Base-by-base conservation (phyloP, 2,888 invertebrate genomes). In the Aleiodes alternator region DNA sequence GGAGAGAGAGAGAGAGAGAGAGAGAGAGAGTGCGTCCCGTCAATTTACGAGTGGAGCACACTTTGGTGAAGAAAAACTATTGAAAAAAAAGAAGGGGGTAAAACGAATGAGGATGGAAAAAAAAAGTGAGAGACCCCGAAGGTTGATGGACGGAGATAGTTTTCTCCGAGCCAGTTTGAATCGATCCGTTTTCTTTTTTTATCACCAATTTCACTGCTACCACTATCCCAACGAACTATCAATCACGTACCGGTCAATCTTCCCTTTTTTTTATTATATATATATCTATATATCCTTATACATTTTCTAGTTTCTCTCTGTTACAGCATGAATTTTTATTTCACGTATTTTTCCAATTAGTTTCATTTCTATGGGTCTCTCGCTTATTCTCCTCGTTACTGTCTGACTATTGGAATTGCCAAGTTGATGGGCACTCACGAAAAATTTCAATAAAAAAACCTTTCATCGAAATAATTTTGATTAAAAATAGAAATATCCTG, bases 121-220 rank as follows among this genome's bases (percentile, higher is more conserved):
- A 38, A 61, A 23, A 34, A 64, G 48, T 16, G n/a, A 64, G 23
- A 64, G 48, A 64, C 9, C 11, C 11, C 16, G 43, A 43, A 34
- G 64, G 23, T 16, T 43, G 64, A 64, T 64, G 48, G 48, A 64
- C 43, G 64, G 64, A 64, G 64, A 64, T 64, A 64, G 43, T 64
- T 64, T 64, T 23, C 61, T 61, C 29, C 14, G 38, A 61, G 43
- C 43, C 43, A 43, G 43, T 43, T 43, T 43, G 43, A 23, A 48
- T 23, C 16, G 16, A 43, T 64, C 14, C 6, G 6, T 14, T 64
- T 64, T 64, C 48, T 61, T 61, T 61, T 64, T 43, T 64, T 23
- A 64, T 64, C 64, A 64, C 64, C 48, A 64, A 23, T 64, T 64
- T 48, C 43, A 64, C 64, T 64, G 23, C 29, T 48, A 64, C 43